Conservation (phyloP, 2,888 invertebrate genomes). For the Drosophila parthenogenetica region DNA sequence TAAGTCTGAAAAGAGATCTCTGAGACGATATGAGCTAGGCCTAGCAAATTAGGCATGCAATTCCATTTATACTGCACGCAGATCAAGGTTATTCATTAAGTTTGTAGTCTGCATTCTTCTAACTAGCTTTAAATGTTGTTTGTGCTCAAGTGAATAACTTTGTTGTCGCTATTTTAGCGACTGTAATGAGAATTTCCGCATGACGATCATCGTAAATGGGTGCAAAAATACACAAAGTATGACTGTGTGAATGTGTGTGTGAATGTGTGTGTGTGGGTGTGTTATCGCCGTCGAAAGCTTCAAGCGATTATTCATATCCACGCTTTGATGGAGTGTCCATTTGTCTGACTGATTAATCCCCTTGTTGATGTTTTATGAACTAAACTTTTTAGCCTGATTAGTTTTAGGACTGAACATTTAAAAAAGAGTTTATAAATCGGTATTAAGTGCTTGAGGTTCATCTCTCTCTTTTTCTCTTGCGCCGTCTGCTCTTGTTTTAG, state of each 20-base stretch:
- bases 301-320: slow-evolving; percentile 47
- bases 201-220: slow-evolving; percentile 27
- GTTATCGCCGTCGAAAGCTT: slow-evolving; percentile 38
- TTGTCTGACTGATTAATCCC: slow-evolving; percentile 6
- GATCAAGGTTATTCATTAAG: too few species aligned
- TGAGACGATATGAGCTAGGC: too few species aligned
- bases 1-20: too few species aligned
- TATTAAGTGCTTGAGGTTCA: too few species aligned
- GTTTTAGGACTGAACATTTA: too few species aligned
- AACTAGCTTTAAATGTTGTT: slow-evolving; percentile 3
- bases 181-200: slow-evolving; percentile 44
- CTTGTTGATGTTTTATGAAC: neutral
- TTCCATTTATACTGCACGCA: too few species aligned
- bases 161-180: slow-evolving; percentile 42
- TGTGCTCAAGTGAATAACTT: slow-evolving; percentile 53
- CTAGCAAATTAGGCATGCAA: too few species aligned
- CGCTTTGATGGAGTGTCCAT: slow-evolving; percentile 40
- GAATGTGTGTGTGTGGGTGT: slow-evolving; percentile 2
- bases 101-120: too few species aligned
- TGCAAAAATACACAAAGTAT: neutral
- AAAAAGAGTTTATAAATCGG: too few species aligned
- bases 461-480: too few species aligned
- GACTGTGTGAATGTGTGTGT: slow-evolving; percentile 2
- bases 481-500: too few species aligned
- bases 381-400: neutral